Evolutionary conservation across 1,140 invertebrate genomes (phyloP), one percentile per base, ranked within the genome.

Genomic region (Drosophila busckii): DNA sequence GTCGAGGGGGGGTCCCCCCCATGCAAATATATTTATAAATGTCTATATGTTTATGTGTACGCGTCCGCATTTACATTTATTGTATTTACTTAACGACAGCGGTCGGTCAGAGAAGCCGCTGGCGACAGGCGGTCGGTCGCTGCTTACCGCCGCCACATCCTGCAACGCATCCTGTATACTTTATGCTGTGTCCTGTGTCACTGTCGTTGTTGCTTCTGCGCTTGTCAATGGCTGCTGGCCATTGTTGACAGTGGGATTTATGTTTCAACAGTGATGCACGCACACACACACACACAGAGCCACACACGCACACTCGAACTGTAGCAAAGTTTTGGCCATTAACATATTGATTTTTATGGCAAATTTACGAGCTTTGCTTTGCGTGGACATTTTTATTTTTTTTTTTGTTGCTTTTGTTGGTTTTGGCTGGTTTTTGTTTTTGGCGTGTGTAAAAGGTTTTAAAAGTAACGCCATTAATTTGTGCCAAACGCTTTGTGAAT

Each of bases 281-380:
- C 26, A 22, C 34, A 35, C 28, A 28, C 6, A 23, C 16, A 4
- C 9, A 19, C 29, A 22, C 41, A 22, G 26, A 49, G 10, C 22
- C 20, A 48, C 10, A 41, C 12, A 29, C 15, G 23, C 16, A 34
- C 52, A 56, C 40, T 37, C 35, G n/a, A 32, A 42, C 15, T 48
- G 48, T 75, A 62, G 42, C 40, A 55, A 75, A 75, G 44, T 75
- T 82, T 69, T 52, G 45, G 59, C 64, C 68, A 80, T 80, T 82
- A 82, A 80, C 73, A 80, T 80, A 80, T 80, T 80, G 73, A 80
- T 80, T 80, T 80, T 80, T 80, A 80, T 82, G 70, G 75, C 75
- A 82, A 73, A 80, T 82, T 82, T 80, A 80, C 75, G 75, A 73
- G 63, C 38, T 44, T 48, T 62, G 63, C 56, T 56, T 54, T 66